These are phyloP conservation scores for Myotis myotis DNA, from an alignment of 2,797 vertebrate genomes.

Conservation along the genomic window DNA sequence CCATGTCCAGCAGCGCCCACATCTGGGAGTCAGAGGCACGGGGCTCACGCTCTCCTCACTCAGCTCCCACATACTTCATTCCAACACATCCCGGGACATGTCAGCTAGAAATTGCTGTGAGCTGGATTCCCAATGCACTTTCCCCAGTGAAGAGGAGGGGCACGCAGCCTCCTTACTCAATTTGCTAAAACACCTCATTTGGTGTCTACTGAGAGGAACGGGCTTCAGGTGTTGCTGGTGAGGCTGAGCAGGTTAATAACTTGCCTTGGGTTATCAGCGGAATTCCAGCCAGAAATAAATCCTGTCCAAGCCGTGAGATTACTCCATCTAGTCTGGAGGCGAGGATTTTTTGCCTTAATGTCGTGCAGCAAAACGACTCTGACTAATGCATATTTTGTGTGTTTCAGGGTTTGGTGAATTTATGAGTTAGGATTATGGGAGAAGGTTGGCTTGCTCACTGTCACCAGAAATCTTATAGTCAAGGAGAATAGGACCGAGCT, in stretches of 20 bases:
- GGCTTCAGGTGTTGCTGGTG: slow-evolving; percentile 69
- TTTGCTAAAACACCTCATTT: slow-evolving; percentile 76
- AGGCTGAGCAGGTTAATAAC: slow-evolving; percentile 79
- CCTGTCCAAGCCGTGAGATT: slow-evolving; percentile 73
- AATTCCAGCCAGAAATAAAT: slow-evolving; percentile 81
- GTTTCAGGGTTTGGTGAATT: background rate
- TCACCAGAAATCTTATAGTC: background rate
- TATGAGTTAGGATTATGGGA: background rate
- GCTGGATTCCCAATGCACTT: slow-evolving; percentile 66
- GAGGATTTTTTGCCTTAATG: slow-evolving; percentile 58
- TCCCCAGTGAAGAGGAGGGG: slow-evolving; percentile 43
- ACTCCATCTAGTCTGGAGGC: slow-evolving; percentile 62
- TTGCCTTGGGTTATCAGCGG: slow-evolving; percentile 77
- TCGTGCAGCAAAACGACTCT: slow-evolving; percentile 25
- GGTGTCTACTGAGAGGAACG: slow-evolving; percentile 74
- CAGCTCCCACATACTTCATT: background rate
- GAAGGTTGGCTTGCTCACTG: slow-evolving; percentile 25
- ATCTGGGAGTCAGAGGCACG: background rate
- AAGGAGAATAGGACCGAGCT: background rate
- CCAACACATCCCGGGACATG: background rate
- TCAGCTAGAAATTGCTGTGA: background rate
- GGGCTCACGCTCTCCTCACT: background rate
- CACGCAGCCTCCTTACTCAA: slow-evolving; percentile 50
- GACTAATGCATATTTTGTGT: background rate
- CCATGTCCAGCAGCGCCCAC: background rate